A percentile compares a stretch with the other conserved stretches of the same genome.
Evolutionary conservation across 2,888 invertebrate species (phyloP).

Genomic region (Prosopocoilus inquinatus): DNA sequence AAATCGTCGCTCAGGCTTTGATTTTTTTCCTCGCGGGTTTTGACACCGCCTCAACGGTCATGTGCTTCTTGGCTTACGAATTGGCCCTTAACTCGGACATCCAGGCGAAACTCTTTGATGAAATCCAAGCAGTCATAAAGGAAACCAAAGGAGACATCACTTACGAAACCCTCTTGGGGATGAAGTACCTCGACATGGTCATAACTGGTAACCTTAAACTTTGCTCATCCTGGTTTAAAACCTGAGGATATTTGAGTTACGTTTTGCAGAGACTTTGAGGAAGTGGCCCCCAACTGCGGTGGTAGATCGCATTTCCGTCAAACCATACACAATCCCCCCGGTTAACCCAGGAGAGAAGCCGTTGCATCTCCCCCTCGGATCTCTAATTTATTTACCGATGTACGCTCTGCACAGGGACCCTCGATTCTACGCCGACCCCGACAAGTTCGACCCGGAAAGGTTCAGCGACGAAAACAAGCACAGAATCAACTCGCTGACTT

Average conservation of each 20-base stretch:
- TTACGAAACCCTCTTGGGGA: constrained; percentile 41
- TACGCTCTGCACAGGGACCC: constrained; percentile 57
- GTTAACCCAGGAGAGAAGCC: background rate
- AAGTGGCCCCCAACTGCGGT: background rate
- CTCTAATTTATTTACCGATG: constrained; percentile 37
- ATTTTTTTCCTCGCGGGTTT: constrained; percentile 57
- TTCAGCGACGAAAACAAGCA: constrained; percentile 56
- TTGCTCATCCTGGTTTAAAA: too few relatives aligned
- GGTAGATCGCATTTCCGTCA: background rate
- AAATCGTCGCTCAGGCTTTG: constrained; percentile 58
- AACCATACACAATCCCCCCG: background rate
- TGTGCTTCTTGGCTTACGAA: constrained; percentile 57
- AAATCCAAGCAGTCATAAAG: constrained; percentile 54
- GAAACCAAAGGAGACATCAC: constrained; percentile 35
- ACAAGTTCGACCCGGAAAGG: constrained; percentile 54
- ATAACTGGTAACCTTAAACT: background rate
- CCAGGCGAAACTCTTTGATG: constrained; percentile 55
- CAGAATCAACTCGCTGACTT: constrained; percentile 52
- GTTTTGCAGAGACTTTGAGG: constrained; percentile 15
- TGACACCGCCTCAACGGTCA: constrained; percentile 51
- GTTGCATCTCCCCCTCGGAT: constrained; percentile 44
- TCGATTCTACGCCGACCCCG: constrained; percentile 55
- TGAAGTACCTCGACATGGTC: constrained; percentile 42
- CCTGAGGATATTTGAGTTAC: too few relatives aligned
- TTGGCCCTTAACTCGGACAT: constrained; percentile 59